phyloP scores from a whole-genome alignment of 2,888 invertebrate genomes.

The Polymixis flavicincta region DNA sequence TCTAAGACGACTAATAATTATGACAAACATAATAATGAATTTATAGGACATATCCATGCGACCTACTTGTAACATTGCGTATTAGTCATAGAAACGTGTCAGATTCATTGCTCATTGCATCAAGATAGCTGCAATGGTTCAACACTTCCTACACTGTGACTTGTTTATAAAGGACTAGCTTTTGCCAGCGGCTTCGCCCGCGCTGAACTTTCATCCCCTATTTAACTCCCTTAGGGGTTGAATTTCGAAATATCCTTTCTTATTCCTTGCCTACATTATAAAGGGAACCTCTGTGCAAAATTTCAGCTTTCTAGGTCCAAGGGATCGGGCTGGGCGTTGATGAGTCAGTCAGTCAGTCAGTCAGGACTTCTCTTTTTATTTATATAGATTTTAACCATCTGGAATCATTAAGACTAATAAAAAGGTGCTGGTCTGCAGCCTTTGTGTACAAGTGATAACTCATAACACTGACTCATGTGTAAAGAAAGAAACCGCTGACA shows the following conservation, averaged over 20 bases:
- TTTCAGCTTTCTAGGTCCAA: too few relatives aligned
- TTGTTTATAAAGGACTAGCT: constrained; percentile 33
- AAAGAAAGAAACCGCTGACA: constrained; percentile 27
- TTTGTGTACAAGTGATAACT: constrained; percentile 28
- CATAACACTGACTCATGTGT: constrained; percentile 30
- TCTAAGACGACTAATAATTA: constrained; percentile 13
- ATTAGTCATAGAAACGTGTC: constrained; percentile 52
- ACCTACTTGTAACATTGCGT: constrained; percentile 21
- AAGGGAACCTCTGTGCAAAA: too few relatives aligned
- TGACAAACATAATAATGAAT: constrained; percentile 7
- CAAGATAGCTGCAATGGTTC: constrained; percentile 35
- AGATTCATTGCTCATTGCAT: constrained; percentile 32
- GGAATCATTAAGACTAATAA: constrained; percentile 45
- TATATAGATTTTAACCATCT: constrained; percentile 47
- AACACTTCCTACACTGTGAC: constrained; percentile 47
- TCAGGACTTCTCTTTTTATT: too few relatives aligned
- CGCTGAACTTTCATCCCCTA: too few relatives aligned
- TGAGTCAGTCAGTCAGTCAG: too few relatives aligned
- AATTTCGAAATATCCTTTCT: too few relatives aligned
- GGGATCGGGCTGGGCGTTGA: too few relatives aligned
- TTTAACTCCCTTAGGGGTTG: too few relatives aligned
- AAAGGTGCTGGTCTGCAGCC: constrained; percentile 30
- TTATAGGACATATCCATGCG: constrained; percentile 19
- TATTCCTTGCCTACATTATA: too few relatives aligned
- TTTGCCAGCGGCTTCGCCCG: too few relatives aligned